A percentile compares a stretch with the other conserved stretches of the same genome.
These are phyloP conservation scores for Eupelmus urozonus DNA, from an alignment of 2,888 invertebrate species.

Conservation along the genomic window DNA sequence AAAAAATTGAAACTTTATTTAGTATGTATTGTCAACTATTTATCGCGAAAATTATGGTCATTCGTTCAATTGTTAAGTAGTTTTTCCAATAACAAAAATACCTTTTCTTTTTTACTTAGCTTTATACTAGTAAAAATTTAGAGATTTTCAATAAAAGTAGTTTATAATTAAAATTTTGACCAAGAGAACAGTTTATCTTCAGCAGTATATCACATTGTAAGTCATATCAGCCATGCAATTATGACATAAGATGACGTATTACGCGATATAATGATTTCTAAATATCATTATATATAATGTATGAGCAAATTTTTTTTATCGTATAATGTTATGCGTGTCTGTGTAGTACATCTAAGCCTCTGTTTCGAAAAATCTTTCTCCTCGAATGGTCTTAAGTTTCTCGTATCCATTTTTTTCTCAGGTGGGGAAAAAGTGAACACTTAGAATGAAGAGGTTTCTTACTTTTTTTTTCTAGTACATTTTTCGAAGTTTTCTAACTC, in stretches of 20 bases:
- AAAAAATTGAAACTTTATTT: background rate
- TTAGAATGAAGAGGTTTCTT: slow-evolving; percentile 67
- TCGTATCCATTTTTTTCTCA: slow-evolving; percentile 11
- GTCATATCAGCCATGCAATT: slow-evolving; percentile 38
- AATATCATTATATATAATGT: slow-evolving; percentile 43
- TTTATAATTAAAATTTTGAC: background rate
- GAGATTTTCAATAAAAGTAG: background rate
- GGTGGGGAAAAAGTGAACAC: slow-evolving; percentile 64
- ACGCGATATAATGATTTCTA: slow-evolving; percentile 33
- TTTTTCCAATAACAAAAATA: no score
- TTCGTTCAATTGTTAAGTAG: no score
- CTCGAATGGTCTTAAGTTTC: slow-evolving; percentile 26
- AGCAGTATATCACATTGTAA: slow-evolving; percentile 39
- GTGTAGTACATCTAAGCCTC: slow-evolving; percentile 26
- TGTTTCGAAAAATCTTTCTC: slow-evolving; percentile 40
- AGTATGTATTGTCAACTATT: slow-evolving; percentile 15
- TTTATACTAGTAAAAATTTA: no score
- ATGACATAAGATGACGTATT: slow-evolving; percentile 33
- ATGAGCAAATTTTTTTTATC: slow-evolving; percentile 24
- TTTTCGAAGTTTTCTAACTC: slow-evolving; percentile 15
- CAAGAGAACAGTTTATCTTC: slow-evolving; percentile 41
- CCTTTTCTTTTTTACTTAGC: background rate
- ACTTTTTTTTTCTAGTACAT: slow-evolving; percentile 21
- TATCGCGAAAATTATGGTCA: no score
- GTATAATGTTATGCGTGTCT: slow-evolving; percentile 17